Evolutionary conservation across 2,113 vertebrate genomes (phyloP).

Genomic region (Pungitius pungitius): DNA sequence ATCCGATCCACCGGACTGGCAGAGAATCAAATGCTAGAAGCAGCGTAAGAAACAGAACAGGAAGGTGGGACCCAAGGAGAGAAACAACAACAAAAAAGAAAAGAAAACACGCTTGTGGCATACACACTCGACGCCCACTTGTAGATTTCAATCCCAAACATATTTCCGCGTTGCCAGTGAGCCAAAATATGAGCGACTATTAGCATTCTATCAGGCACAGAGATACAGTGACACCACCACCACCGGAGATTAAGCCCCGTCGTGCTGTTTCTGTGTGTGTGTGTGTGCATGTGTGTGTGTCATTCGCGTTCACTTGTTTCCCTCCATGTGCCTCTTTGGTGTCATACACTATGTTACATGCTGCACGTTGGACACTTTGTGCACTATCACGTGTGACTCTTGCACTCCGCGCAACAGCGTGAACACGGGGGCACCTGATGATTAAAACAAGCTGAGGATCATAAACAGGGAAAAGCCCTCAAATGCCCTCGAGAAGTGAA

Average conservation of each 20-base stretch:
- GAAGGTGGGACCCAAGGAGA: constrained; percentile 43
- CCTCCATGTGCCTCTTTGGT: constrained; percentile 2
- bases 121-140: constrained; percentile 39
- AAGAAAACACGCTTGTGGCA: constrained; percentile 42
- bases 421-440: constrained; percentile 40
- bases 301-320: too few species aligned
- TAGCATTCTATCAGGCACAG: constrained; percentile 29
- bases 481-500: constrained; percentile 15
- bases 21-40: constrained; percentile 51
- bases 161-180: constrained; percentile 25
- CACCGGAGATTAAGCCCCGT: constrained; percentile 7
- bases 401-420: too few species aligned
- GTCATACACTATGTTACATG: constrained; percentile 3
- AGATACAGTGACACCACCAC: constrained; percentile 10
- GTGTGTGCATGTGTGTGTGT: constrained; percentile 6
- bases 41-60: constrained; percentile 42
- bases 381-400: constrained; percentile 3
- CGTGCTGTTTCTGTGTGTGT: neutral
- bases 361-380: neutral
- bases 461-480: constrained; percentile 20
- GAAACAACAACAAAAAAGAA: constrained; percentile 25
- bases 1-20: constrained; percentile 50
- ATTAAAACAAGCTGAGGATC: constrained; percentile 9
- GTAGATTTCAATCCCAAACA: constrained; percentile 36
- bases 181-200: constrained; percentile 20